Conservation (phyloP, 2,888 invertebrate genomes). For the Lydus trimaculatus region DNA sequence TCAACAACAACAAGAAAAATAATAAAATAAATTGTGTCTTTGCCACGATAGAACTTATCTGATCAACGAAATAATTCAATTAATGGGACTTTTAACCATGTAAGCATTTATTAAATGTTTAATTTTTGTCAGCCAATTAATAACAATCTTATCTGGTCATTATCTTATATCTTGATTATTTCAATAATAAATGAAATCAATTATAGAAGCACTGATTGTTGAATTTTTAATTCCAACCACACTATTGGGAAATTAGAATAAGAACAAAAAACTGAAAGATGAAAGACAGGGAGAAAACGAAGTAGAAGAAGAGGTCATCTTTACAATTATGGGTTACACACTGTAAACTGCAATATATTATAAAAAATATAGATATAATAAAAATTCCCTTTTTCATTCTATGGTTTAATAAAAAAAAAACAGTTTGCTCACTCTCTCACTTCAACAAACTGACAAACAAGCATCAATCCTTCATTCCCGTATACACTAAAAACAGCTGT, state of each 20-base stretch:
- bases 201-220: neutral
- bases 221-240: neutral
- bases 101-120: slow-evolving; percentile 10
- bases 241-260: neutral
- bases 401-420: slow-evolving; percentile 3
- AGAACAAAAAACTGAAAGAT: neutral
- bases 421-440: slow-evolving; percentile 20
- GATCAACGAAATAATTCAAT: neutral
- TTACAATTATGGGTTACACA: neutral
- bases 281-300: neutral
- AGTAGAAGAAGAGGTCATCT: neutral
- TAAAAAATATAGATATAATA: slow-evolving; percentile 5
- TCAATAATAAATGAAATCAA: slow-evolving; percentile 10
- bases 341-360: neutral
- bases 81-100: slow-evolving; percentile 3
- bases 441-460: slow-evolving; percentile 23
- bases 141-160: neutral
- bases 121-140: slow-evolving; percentile 11
- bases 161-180: slow-evolving; percentile 11
- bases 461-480: slow-evolving; percentile 51
- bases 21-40: neutral
- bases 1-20: neutral
- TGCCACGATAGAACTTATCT: neutral
- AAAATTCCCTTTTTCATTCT: neutral
- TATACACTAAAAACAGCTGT: slow-evolving; percentile 61